These are phyloP conservation scores for Pygoscelis adeliae DNA, from an alignment of 2,113 vertebrate species.

Conservation along the genomic window DNA sequence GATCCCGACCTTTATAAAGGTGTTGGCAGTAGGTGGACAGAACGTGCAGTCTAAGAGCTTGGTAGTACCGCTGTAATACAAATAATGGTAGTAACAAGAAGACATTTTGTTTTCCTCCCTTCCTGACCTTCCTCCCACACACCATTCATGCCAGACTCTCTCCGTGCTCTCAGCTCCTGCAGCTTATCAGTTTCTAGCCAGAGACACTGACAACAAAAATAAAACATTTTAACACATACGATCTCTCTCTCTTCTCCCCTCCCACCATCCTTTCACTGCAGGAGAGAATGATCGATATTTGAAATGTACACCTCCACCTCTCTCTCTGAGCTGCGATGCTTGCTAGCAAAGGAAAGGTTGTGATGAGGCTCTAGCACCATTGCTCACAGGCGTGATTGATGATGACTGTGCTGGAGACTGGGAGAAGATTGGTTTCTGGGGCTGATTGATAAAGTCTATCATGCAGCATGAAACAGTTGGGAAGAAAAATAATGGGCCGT, in stretches of 20 bases:
- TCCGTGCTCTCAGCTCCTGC: not conserved
- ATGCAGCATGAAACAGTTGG: constrained; percentile 42
- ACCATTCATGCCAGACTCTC: not conserved
- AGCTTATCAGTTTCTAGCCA: not conserved
- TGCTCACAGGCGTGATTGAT: constrained; percentile 18
- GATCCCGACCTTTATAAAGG: not conserved
- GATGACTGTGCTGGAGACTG: not conserved
- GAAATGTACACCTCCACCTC: not conserved
- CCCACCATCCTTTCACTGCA: not conserved
- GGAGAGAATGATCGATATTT: not conserved
- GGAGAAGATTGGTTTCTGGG: constrained; percentile 41
- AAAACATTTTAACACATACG: not conserved
- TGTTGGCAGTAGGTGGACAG: not conserved
- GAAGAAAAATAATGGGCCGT: not conserved
- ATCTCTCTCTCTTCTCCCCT: not conserved
- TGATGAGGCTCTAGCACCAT: not conserved
- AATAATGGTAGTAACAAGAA: not conserved
- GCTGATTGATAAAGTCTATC: constrained; percentile 58
- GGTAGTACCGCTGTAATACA: not conserved
- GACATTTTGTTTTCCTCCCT: not conserved
- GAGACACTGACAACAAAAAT: not conserved
- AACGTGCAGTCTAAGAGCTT: not conserved
- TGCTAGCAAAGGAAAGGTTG: not conserved
- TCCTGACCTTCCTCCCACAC: not conserved
- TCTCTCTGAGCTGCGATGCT: not conserved